Evolutionary conservation across 2,888 invertebrate species (phyloP), one percentile per base, ranked within the genome.

Genomic region (Plusia festucae): DNA sequence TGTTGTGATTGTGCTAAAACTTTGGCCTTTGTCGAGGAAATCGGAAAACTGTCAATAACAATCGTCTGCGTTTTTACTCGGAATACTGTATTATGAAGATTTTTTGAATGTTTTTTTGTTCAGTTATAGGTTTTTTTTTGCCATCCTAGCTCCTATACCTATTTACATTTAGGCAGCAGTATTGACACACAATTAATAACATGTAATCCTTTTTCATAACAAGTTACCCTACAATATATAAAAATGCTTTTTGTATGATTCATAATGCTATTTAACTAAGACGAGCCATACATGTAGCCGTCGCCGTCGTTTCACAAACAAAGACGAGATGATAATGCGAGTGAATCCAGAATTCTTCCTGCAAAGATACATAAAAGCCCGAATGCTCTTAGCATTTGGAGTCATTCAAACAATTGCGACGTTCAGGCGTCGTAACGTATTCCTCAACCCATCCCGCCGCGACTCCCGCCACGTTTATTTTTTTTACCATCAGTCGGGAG

Each of bases 381-480:
- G 65, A 73, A 80, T 76, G 81, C 76, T 80, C 79, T 79, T 81
- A 84, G 79, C 83, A 77, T 77, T 80, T 70, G 78, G 73, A 83
- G 82, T 78, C 85, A 83, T 85, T 82, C 78, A 79, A 78, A 84
- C 88, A 86, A 86, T 85, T 82, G 87, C 84, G 84, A 78, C 83
- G 73, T 78, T 82, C 78, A 80, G 75, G 76, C 70, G 81, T 83
- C 85, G 77, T 85, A 85, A 87, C 83, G 82, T 89, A 87, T 88
- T 87, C 88, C 77, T 84, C 85, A 84, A 84, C 84, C 86, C 86
- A 83, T 83, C 85, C 82, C 83, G 73, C 76, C 78, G 82, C 79
- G 82, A 84, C 86, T 80, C 78, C 68, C 76, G 76, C 70, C 82
- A 84, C 88, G 87, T 90, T 90, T 88, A 89, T 90, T 90, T 90